phyloP scores from a whole-genome alignment of 2,113 vertebrate genomes.

The Lathamus discolor region DNA sequence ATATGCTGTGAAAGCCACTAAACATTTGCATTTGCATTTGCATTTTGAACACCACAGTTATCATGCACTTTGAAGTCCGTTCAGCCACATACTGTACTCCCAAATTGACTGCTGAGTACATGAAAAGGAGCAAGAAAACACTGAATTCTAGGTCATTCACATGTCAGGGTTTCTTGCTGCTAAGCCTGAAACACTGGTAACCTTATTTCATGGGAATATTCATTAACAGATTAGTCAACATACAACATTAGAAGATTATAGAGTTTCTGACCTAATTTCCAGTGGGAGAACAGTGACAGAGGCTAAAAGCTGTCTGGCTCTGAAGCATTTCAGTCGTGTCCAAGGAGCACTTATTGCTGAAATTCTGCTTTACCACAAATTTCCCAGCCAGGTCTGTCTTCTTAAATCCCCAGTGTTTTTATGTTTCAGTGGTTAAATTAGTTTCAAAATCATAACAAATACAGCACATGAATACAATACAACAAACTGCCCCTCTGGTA shows the following conservation, averaged over 20 bases:
- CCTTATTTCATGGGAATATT: not conserved
- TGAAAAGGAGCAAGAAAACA: not conserved
- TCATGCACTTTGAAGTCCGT: not conserved
- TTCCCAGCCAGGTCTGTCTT: not conserved
- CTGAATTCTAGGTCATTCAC: not conserved
- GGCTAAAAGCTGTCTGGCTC: not conserved
- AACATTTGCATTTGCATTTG: not conserved
- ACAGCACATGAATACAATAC: not conserved
- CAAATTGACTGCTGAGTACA: not conserved
- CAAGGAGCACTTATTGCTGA: not conserved
- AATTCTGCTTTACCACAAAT: not conserved
- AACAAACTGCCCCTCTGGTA: not conserved
- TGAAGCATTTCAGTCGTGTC: not conserved
- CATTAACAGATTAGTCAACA: not conserved
- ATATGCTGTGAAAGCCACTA: not conserved
- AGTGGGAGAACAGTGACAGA: not conserved
- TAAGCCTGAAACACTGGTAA: not conserved
- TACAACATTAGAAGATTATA: not conserved
- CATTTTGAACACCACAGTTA: not conserved
- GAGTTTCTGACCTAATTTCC: not conserved
- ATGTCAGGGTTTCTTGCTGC: not conserved
- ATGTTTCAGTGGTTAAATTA: not conserved
- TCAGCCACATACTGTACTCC: not conserved
- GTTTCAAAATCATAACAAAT: not conserved
- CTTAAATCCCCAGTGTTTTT: fast-evolving